A percentile compares a stretch with the other conserved stretches of the same genome.
Conservation (phyloP, 2,888 invertebrate species). For the Chromoteleia sp. region DNA sequence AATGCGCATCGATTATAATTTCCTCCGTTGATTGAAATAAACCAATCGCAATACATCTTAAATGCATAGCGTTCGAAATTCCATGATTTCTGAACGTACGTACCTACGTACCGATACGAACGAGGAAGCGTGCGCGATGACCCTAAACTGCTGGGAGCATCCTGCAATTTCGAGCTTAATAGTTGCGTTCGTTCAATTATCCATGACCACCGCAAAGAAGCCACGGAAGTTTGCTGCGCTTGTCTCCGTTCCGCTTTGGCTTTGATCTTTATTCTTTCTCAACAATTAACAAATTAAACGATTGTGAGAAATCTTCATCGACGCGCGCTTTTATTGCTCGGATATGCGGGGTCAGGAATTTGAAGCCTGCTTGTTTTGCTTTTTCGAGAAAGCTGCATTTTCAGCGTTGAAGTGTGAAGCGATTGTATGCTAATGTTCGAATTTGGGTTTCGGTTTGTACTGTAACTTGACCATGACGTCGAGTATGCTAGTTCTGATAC, state of each 20-base stretch:
- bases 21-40: constrained; percentile 71
- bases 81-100: constrained; percentile 58
- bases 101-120: constrained; percentile 56
- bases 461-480: background rate
- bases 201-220: constrained; percentile 69
- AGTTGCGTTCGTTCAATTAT: constrained; percentile 74
- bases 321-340: constrained; percentile 6
- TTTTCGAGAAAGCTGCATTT: background rate
- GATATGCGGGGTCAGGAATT: background rate
- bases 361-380: background rate
- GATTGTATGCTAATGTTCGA: constrained; percentile 1
- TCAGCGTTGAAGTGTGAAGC: background rate
- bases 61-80: constrained; percentile 58
- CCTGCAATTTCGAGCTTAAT: constrained; percentile 77
- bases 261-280: constrained; percentile 59
- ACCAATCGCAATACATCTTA: constrained; percentile 61
- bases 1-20: constrained; percentile 61
- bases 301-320: constrained; percentile 44
- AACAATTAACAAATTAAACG: constrained; percentile 48
- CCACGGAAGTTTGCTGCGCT: constrained; percentile 64
- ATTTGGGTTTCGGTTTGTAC: background rate
- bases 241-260: constrained; percentile 56
- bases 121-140: constrained; percentile 70
- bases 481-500: no score
- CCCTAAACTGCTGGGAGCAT: constrained; percentile 77